Evolutionary conservation across 2,113 vertebrate genomes (phyloP).

Genomic region (Rhegmatorhina hoffmannsi): DNA sequence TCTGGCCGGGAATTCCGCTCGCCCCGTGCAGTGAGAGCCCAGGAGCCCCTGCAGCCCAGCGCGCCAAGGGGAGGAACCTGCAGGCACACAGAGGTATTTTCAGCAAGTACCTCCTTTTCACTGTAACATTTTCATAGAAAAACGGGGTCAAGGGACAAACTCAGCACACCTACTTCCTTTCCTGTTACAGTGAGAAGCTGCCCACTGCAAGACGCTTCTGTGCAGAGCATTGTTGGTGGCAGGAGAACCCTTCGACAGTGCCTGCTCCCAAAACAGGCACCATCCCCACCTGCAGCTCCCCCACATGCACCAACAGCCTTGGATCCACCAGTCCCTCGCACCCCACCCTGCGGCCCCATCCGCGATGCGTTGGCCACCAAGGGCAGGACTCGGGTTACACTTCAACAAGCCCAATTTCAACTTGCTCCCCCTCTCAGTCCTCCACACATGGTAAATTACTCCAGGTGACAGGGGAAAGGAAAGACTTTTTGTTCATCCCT

Average conservation of each 20-base stretch:
- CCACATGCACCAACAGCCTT: background rate
- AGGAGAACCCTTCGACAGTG: fast-evolving
- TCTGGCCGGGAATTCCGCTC: background rate
- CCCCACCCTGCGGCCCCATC: background rate
- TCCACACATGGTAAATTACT: background rate
- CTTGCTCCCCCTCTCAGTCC: slow-evolving; percentile 51
- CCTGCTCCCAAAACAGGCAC: background rate
- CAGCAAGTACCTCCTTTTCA: background rate
- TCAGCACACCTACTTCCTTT: background rate
- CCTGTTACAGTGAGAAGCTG: fast-evolving
- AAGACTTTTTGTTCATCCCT: background rate
- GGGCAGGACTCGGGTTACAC: slow-evolving; percentile 24
- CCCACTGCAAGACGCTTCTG: background rate
- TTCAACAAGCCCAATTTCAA: slow-evolving; percentile 37
- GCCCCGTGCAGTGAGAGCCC: background rate
- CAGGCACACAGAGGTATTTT: fast-evolving
- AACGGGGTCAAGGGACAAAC: background rate
- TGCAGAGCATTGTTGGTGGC: background rate
- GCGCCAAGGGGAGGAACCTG: background rate
- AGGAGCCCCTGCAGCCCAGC: background rate
- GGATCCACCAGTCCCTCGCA: background rate
- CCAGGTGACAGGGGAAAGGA: background rate
- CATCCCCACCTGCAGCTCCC: background rate
- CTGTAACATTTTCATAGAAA: background rate
- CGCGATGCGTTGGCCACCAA: fast-evolving